Evolutionary conservation across 2,113 vertebrate species (phyloP).

Genomic region (Cavia porcellus): DNA sequence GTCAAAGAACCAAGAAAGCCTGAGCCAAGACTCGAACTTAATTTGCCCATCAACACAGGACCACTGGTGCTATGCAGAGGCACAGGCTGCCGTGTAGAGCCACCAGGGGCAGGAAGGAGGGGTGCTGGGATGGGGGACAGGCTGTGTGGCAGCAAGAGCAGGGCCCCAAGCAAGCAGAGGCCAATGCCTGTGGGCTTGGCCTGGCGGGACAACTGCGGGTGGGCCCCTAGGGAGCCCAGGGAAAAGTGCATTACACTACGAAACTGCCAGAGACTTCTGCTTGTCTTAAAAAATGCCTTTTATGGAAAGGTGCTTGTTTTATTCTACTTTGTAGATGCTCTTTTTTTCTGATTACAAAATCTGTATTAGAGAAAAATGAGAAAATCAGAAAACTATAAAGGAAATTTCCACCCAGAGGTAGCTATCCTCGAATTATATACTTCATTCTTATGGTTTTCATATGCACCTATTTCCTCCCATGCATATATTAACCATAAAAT

Average conservation of each 20-base stretch:
- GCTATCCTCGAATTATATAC: neutral
- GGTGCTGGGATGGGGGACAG: neutral
- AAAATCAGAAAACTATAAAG: slow-evolving; percentile 31
- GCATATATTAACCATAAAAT: neutral
- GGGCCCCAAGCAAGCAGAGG: neutral
- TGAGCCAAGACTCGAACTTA: neutral
- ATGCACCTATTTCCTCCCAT: neutral
- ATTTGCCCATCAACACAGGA: neutral
- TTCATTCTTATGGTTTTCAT: neutral
- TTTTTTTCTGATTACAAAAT: slow-evolving; percentile 25
- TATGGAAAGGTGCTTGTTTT: neutral
- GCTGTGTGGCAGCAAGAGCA: neutral
- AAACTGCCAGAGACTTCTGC: neutral
- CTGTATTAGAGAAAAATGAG: neutral
- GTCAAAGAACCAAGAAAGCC: neutral
- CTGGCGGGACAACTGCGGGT: neutral
- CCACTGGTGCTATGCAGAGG: neutral
- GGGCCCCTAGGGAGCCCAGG: neutral
- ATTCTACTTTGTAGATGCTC: neutral
- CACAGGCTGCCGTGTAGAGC: neutral
- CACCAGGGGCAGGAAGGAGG: neutral
- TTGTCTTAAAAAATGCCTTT: neutral
- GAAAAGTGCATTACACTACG: neutral
- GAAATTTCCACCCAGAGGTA: neutral
- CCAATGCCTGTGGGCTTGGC: neutral